A percentile compares a stretch with the other conserved stretches of the same genome.
phyloP scores from a whole-genome alignment of 2,797 vertebrate species.

The Cetoscarus ocellatus region DNA sequence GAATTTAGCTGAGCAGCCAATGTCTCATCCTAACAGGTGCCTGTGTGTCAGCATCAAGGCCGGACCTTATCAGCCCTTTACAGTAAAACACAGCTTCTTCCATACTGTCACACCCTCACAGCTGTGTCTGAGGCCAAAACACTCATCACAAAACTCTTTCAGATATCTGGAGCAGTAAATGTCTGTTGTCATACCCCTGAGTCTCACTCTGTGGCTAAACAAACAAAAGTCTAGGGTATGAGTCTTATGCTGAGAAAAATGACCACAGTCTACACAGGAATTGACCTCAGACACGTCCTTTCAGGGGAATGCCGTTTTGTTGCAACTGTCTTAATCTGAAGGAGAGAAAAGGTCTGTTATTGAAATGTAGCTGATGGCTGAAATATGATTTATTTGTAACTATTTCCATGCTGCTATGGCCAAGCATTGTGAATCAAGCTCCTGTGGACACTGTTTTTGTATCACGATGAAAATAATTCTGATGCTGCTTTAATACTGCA shows the following conservation, averaged over 20 bases:
- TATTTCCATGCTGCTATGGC: too few relatives aligned
- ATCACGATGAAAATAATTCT: too few relatives aligned
- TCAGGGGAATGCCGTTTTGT: constrained; percentile 39
- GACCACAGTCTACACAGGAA: constrained; percentile 21
- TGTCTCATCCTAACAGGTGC: constrained; percentile 73
- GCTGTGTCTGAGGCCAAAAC: constrained; percentile 61
- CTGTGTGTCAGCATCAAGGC: constrained; percentile 75
- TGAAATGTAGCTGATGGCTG: background rate
- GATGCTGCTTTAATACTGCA: too few relatives aligned
- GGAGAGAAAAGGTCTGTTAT: background rate
- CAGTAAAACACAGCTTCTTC: constrained; percentile 73
- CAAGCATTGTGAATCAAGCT: too few relatives aligned
- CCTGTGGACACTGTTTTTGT: too few relatives aligned
- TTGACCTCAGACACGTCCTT: constrained; percentile 26
- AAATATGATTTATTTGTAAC: background rate
- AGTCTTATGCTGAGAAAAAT: constrained; percentile 56
- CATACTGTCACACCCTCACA: constrained; percentile 70
- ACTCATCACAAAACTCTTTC: constrained; percentile 72
- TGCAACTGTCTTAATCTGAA: constrained; percentile 34
- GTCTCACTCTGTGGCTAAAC: constrained; percentile 42
- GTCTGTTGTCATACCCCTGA: constrained; percentile 62
- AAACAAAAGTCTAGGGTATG: constrained; percentile 51
- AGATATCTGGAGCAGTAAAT: constrained; percentile 59
- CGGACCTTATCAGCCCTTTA: constrained; percentile 70
- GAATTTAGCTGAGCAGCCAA: constrained; percentile 18